Evolutionary conservation across 2,888 invertebrate species (phyloP).

Genomic region (Galerucella calmariensis): DNA sequence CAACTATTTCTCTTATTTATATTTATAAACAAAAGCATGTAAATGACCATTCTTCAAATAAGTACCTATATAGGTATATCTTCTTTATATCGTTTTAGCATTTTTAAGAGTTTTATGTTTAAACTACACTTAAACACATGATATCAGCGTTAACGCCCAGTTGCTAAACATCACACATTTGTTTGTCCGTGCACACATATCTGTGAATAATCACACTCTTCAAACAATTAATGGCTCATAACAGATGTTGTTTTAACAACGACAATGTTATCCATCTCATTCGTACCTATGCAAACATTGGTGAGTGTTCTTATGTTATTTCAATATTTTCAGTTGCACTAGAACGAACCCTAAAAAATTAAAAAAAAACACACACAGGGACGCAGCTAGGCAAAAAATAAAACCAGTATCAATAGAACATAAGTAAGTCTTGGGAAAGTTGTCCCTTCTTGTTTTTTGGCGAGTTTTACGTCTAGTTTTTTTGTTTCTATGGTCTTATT

Average conservation of each 20-base stretch:
- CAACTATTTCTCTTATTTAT: no score
- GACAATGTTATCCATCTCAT: conserved; percentile 35
- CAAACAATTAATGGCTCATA: conserved; percentile 36
- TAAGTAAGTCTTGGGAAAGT: not conserved
- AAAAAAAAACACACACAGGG: not conserved
- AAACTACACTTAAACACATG: conserved; percentile 26
- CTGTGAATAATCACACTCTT: conserved; percentile 35
- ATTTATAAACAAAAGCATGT: not conserved
- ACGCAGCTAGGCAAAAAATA: not conserved
- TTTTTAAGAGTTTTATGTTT: conserved; percentile 30
- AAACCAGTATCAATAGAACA: not conserved
- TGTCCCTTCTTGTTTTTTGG: no score
- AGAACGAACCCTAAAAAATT: conserved; percentile 17
- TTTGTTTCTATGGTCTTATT: no score
- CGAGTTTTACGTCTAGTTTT: no score
- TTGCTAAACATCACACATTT: conserved; percentile 32
- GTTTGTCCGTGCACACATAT: conserved; percentile 28
- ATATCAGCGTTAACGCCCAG: conserved; percentile 29
- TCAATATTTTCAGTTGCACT: conserved; percentile 29
- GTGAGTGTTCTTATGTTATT: conserved; percentile 35
- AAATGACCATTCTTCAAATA: conserved; percentile 1
- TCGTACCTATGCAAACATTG: conserved; percentile 37
- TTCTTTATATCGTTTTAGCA: conserved; percentile 14
- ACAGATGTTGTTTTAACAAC: conserved; percentile 37
- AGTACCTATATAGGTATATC: not conserved